A percentile compares a stretch with the other conserved stretches of the same genome.
phyloP scores from a whole-genome alignment of 2,888 invertebrate species.

The Parochlus steinenii region DNA sequence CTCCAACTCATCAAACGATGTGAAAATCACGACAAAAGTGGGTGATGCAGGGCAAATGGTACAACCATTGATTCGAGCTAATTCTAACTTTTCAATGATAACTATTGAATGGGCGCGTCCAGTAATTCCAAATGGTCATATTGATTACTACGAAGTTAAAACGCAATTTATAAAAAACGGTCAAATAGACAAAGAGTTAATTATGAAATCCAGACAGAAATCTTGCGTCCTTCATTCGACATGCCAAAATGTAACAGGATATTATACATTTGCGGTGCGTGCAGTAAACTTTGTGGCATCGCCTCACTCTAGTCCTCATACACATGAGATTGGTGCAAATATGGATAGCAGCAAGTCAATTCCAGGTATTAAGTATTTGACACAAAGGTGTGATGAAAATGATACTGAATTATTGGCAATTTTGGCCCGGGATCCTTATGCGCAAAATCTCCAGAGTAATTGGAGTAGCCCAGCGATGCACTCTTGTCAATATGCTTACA shows the following conservation, averaged over 20 bases:
- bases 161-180: constrained; percentile 6
- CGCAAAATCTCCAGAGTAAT: constrained; percentile 12
- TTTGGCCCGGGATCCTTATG: constrained; percentile 6
- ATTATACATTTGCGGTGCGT: constrained; percentile 18
- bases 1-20: constrained; percentile 11
- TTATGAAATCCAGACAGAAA: constrained; percentile 15
- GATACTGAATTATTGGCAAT: constrained; percentile 1
- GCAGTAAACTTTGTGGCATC: constrained; percentile 23
- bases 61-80: constrained; percentile 4
- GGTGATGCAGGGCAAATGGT: constrained; percentile 12
- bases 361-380: background rate
- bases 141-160: constrained; percentile 39
- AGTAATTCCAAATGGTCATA: constrained; percentile 33
- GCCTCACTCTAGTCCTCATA: no score
- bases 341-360: background rate
- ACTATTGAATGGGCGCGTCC: constrained; percentile 36
- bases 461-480: constrained; percentile 12
- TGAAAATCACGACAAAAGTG: constrained; percentile 12
- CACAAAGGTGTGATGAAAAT: constrained; percentile 4
- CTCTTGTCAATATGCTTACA: constrained; percentile 7
- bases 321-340: background rate
- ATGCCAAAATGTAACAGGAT: constrained; percentile 14
- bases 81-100: constrained; percentile 16
- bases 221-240: constrained; percentile 7
- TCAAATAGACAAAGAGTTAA: background rate